These are phyloP conservation scores for Luidia sarsii DNA, from an alignment of 53 echinoderm and acorn worm genomes.

Conservation along the genomic window DNA sequence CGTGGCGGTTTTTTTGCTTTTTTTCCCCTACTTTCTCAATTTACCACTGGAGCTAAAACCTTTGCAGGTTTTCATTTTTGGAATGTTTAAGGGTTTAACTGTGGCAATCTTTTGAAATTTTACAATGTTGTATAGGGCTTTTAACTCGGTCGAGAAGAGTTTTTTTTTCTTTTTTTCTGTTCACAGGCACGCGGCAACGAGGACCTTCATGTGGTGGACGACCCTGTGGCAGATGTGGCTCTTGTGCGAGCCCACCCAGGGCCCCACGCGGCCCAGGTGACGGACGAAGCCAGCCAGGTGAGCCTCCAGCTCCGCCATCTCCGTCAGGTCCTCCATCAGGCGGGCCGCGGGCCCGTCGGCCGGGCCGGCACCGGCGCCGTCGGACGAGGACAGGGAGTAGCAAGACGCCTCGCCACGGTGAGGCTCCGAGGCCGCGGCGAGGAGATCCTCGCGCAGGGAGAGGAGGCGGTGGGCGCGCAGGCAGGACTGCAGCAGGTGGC, in stretches of 20 bases:
- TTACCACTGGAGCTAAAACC: too few relatives aligned
- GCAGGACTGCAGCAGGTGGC: constrained; percentile 58
- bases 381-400: neutral
- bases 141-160: too few relatives aligned
- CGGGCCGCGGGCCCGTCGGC: neutral
- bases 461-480: constrained; percentile 34
- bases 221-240: constrained; percentile 31
- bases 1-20: too few relatives aligned
- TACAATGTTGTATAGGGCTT: too few relatives aligned
- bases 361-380: too few relatives aligned
- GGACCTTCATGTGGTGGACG: constrained; percentile 19
- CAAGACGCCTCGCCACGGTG: too few relatives aligned
- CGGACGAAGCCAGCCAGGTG: constrained; percentile 40
- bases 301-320: constrained; percentile 15
- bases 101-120: too few relatives aligned
- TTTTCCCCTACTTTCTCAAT: too few relatives aligned
- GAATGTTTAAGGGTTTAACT: too few relatives aligned
- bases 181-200: constrained; percentile 21
- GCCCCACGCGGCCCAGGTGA: constrained; percentile 48
- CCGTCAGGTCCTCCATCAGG: constrained; percentile 33
- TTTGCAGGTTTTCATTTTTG: too few relatives aligned
- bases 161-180: too few relatives aligned
- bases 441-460: constrained; percentile 34
- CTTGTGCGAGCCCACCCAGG: constrained; percentile 40
- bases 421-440: neutral